These are phyloP conservation scores for Calliopsis andreniformis DNA, from an alignment of 1,140 invertebrate species.

Conservation along the genomic window DNA sequence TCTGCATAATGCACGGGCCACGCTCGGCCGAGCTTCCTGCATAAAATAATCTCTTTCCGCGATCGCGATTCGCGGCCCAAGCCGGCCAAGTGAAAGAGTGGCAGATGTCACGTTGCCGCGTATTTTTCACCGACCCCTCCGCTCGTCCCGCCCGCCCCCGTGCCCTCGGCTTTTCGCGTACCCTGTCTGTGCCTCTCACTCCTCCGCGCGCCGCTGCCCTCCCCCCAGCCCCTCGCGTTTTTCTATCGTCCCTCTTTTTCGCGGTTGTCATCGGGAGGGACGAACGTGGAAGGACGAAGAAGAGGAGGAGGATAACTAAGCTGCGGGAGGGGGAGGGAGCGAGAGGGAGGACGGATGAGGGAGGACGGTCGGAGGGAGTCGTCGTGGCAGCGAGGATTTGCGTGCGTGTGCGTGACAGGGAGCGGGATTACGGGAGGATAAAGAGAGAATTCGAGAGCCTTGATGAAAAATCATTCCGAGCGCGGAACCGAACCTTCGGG, in stretches of 20 bases:
- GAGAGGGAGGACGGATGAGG: neutral
- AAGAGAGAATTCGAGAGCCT: slow-evolving; percentile 63
- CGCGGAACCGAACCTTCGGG: slow-evolving; percentile 39
- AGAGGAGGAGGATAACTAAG: slow-evolving; percentile 24
- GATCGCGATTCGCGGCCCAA: slow-evolving; percentile 64
- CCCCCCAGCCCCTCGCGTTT: slow-evolving; percentile 15
- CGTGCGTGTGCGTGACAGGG: slow-evolving; percentile 47
- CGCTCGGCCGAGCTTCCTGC: slow-evolving; percentile 66
- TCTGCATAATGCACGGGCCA: slow-evolving; percentile 72
- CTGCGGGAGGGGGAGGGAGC: neutral
- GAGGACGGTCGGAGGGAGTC: neutral
- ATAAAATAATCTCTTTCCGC: slow-evolving; percentile 77
- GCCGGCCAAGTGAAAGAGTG: slow-evolving; percentile 66
- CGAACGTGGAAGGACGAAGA: neutral
- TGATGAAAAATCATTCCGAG: slow-evolving; percentile 65
- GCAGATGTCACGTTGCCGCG: slow-evolving; percentile 68
- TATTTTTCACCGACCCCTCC: slow-evolving; percentile 49
- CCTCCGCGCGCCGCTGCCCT: neutral
- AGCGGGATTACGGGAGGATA: slow-evolving; percentile 54
- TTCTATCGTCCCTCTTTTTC: slow-evolving; percentile 46
- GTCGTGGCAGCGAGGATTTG: slow-evolving; percentile 27
- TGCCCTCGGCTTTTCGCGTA: slow-evolving; percentile 27
- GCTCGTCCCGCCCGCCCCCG: neutral
- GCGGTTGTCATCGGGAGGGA: slow-evolving; percentile 44
- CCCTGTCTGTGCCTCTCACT: slow-evolving; percentile 13